Evolutionary conservation across 2,113 vertebrate species (phyloP).

Genomic region (Eulemur macaco): DNA sequence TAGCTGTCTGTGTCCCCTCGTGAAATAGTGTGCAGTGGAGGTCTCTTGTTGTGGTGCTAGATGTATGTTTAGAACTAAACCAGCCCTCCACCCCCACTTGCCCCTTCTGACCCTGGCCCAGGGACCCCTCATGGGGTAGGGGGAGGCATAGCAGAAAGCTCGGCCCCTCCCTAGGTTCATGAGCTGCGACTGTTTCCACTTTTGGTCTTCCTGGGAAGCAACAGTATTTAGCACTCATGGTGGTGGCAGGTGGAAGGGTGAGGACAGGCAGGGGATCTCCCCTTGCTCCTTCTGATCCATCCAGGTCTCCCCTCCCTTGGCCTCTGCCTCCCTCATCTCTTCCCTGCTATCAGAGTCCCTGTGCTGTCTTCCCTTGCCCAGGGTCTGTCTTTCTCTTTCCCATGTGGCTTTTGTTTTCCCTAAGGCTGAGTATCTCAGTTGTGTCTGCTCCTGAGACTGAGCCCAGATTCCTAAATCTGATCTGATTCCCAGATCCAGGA

Average conservation of each 20-base stretch:
- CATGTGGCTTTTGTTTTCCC: conserved; percentile 6
- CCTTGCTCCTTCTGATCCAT: background rate
- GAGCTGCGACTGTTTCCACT: conserved; percentile 17
- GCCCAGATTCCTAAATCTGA: background rate
- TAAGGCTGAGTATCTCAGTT: background rate
- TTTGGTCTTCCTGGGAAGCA: conserved; percentile 25
- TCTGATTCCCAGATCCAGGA: background rate
- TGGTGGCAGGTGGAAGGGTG: background rate
- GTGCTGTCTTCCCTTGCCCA: background rate
- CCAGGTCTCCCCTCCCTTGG: background rate
- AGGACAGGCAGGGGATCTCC: background rate
- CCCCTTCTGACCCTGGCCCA: background rate
- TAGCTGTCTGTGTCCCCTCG: conserved; percentile 71
- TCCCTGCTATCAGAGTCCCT: conserved; percentile 15
- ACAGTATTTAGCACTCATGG: background rate
- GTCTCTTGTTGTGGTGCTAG: conserved; percentile 82
- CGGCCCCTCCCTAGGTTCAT: background rate
- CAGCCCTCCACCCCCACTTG: conserved; percentile 46
- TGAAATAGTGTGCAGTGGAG: conserved; percentile 81
- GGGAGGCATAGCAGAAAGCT: background rate
- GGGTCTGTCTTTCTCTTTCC: background rate
- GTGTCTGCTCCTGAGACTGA: conserved; percentile 49
- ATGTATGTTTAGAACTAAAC: conserved; percentile 80
- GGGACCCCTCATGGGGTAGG: background rate
- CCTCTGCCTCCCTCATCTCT: background rate